Evolutionary conservation across 2,113 vertebrate genomes (phyloP), one percentile per base, ranked within the genome.

Genomic region (Sebastes fasciatus): DNA sequence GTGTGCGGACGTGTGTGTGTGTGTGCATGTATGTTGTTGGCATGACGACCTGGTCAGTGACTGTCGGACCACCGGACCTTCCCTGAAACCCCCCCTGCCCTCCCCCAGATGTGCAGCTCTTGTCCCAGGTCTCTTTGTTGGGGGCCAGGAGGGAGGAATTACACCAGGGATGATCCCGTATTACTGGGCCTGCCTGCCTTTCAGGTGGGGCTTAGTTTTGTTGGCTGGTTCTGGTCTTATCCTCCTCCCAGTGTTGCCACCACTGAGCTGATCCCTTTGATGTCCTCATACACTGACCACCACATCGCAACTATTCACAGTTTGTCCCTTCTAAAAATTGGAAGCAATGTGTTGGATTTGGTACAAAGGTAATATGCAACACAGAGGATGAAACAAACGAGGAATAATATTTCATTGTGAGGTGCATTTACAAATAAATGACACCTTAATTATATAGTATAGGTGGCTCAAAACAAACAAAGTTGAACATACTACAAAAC

Each of bases 91-190:
- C 74, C 62, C 74, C 67, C 64, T 57, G 21, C 66, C 80, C 70
- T 79, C 82, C 84, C 77, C 90, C 90, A 90, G 85, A 85, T 88
- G 87, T 90, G 87, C 83, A 77, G 63, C 88, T 88, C 93, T 92
- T 88, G 88, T 93, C 85, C 74, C 82, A 79, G 86, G 87, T 90
- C 84, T 92, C 86, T 92, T 94, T 95, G 95, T 95, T 74, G 65
- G 79, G 52, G 85, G 74, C 78, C 86, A 88, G 91, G 84, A 91
- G 88, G 91, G 90, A 85, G 79, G 94, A 87, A 89, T 94, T 93
- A 94, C 89, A 91, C 82, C 90, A 90, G 84, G 92, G 94, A 95
- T 95, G 92, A 95, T 95, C 93, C 91, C 65, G 42, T 89, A 90
- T 92, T 94, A 93, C 84, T 84, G 90, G 78, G 90, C 90, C 84